phyloP scores from a whole-genome alignment of 2,888 invertebrate species.

The Dolomedes plantarius region DNA sequence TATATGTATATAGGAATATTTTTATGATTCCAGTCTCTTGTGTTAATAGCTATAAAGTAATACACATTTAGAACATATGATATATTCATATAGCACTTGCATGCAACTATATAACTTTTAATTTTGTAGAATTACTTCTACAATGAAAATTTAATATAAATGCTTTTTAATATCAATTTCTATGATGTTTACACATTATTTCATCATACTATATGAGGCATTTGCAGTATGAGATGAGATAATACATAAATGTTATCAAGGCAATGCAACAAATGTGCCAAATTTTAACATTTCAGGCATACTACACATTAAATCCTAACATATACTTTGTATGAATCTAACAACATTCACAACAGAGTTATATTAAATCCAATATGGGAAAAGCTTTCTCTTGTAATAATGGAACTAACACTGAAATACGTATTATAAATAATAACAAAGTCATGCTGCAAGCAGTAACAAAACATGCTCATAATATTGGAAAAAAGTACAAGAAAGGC shows the following conservation, averaged over 20 bases:
- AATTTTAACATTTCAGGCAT: conserved; percentile 62
- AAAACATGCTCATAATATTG: not conserved
- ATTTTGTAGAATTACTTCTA: conserved; percentile 55
- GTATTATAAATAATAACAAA: not conserved
- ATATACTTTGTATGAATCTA: conserved; percentile 60
- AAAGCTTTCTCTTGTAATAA: conserved; percentile 38
- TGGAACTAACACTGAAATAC: not conserved
- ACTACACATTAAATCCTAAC: conserved; percentile 68
- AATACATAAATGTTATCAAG: conserved; percentile 63
- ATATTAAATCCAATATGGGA: conserved; percentile 67
- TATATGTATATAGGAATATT: conserved; percentile 21
- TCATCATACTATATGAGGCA: conserved; percentile 63
- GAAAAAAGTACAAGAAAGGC: conserved; percentile 8
- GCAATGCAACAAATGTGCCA: conserved; percentile 70
- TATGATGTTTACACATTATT: conserved; percentile 59
- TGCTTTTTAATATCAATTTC: conserved; percentile 54
- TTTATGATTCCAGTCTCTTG: conserved; percentile 13
- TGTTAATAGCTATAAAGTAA: conserved; percentile 54
- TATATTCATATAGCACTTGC: conserved; percentile 56
- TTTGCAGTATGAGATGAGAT: conserved; percentile 67
- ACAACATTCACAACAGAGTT: conserved; percentile 68
- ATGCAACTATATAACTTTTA: conserved; percentile 63
- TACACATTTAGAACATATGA: conserved; percentile 47
- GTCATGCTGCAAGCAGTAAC: not conserved
- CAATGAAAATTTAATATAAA: conserved; percentile 63